phyloP scores from a whole-genome alignment of 2,113 vertebrate genomes.

The Mastomys natalensis region DNA sequence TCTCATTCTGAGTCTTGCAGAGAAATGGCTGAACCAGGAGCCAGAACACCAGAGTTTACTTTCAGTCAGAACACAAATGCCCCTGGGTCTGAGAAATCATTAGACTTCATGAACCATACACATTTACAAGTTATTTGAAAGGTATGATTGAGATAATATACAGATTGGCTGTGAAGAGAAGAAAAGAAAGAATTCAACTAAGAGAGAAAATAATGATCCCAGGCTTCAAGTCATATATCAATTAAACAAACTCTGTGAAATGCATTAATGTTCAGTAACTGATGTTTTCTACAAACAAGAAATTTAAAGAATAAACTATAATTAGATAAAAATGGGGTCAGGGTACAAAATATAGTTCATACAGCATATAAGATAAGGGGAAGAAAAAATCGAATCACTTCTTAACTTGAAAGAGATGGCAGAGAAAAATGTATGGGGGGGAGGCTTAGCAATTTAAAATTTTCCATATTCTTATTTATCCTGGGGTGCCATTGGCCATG shows the following conservation, averaged over 20 bases:
- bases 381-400: constrained; percentile 61
- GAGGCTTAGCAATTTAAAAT: constrained; percentile 54
- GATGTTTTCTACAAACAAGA: constrained; percentile 23
- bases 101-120: neutral
- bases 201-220: constrained; percentile 16
- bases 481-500: constrained; percentile 34
- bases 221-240: constrained; percentile 16
- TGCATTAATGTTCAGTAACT: constrained; percentile 44
- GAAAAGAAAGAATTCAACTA: neutral
- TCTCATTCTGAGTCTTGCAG: neutral
- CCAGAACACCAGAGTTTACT: neutral
- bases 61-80: neutral
- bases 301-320: constrained; percentile 48
- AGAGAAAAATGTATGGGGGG: neutral
- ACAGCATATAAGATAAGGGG: neutral
- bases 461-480: constrained; percentile 62
- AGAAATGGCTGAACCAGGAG: neutral
- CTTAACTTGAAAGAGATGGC: constrained; percentile 50
- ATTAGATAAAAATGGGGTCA: constrained; percentile 16
- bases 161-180: neutral
- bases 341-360: neutral
- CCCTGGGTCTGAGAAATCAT: constrained; percentile 9
- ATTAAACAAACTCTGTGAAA: constrained; percentile 39
- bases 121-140: constrained; percentile 36
- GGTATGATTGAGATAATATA: neutral